A percentile compares a stretch with the other conserved stretches of the same genome.
phyloP scores from a whole-genome alignment of 2,888 invertebrate species.

The Eilema griseolum region DNA sequence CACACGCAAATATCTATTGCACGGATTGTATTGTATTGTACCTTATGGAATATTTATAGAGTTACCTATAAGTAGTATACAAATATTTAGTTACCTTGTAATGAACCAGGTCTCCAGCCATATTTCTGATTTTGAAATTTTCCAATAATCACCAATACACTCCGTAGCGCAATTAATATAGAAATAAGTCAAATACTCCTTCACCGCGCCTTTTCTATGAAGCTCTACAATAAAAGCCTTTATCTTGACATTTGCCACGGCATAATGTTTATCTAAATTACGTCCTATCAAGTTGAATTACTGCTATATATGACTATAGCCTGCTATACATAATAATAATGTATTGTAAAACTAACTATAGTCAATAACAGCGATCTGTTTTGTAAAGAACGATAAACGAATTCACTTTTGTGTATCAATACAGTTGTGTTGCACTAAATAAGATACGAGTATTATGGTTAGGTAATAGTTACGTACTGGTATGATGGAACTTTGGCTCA shows the following conservation, averaged over 20 bases:
- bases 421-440: constrained; percentile 60
- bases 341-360: constrained; percentile 69
- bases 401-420: constrained; percentile 67
- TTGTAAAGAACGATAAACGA: constrained; percentile 65
- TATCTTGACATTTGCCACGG: constrained; percentile 74
- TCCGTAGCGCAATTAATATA: constrained; percentile 57
- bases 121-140: constrained; percentile 47
- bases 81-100: constrained; percentile 56
- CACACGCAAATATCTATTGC: too few relatives aligned
- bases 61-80: not conserved
- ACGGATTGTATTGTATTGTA: not conserved
- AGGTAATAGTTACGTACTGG: constrained; percentile 58
- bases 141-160: constrained; percentile 50
- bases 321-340: constrained; percentile 24
- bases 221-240: constrained; percentile 74
- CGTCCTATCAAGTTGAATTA: constrained; percentile 64
- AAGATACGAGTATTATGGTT: constrained; percentile 51
- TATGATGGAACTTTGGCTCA: constrained; percentile 67
- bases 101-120: constrained; percentile 67
- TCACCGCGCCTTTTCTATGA: constrained; percentile 70
- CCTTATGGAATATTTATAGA: not conserved
- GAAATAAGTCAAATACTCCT: constrained; percentile 64
- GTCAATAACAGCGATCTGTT: constrained; percentile 56
- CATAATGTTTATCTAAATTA: constrained; percentile 81
- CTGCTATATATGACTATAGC: constrained; percentile 41